Conservation (phyloP, 1,140 invertebrate genomes). For the Phenacoccus solenopsis region DNA sequence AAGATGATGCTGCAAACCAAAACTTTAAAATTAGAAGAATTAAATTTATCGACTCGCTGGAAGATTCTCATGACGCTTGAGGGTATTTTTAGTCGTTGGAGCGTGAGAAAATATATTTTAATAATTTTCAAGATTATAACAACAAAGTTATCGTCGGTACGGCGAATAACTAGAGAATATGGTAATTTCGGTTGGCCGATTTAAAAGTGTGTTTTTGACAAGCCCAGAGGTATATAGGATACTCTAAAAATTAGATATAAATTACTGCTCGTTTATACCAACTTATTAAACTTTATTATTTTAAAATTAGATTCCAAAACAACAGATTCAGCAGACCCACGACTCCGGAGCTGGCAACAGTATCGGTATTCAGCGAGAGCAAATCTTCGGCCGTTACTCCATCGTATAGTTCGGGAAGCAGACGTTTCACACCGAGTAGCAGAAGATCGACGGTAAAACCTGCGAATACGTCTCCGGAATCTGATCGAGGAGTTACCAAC, state of each 20-base stretch:
- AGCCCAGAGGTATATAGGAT: neutral
- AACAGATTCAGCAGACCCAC: conserved; percentile 37
- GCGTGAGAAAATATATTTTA: neutral
- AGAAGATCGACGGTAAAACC: conserved; percentile 20
- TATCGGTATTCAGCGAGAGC: conserved; percentile 49
- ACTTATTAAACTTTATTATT: neutral
- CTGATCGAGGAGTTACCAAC: neutral
- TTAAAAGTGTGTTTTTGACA: neutral
- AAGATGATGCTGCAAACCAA: neutral
- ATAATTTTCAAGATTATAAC: neutral
- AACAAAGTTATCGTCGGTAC: neutral
- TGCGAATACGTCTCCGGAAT: neutral
- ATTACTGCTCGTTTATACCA: no score
- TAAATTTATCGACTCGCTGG: neutral
- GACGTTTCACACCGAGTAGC: conserved; percentile 17
- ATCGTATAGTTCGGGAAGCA: conserved; percentile 27
- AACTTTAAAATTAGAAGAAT: neutral
- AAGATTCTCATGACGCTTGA: neutral
- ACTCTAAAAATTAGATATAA: neutral
- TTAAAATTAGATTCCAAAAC: conserved; percentile 25
- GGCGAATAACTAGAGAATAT: neutral
- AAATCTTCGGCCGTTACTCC: conserved; percentile 34
- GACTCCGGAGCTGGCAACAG: conserved; percentile 40
- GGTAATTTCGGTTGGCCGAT: neutral
- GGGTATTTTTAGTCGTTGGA: neutral